phyloP scores from a whole-genome alignment of 35 echinoderm and acorn worm species.

The Apostichopus californicus region DNA sequence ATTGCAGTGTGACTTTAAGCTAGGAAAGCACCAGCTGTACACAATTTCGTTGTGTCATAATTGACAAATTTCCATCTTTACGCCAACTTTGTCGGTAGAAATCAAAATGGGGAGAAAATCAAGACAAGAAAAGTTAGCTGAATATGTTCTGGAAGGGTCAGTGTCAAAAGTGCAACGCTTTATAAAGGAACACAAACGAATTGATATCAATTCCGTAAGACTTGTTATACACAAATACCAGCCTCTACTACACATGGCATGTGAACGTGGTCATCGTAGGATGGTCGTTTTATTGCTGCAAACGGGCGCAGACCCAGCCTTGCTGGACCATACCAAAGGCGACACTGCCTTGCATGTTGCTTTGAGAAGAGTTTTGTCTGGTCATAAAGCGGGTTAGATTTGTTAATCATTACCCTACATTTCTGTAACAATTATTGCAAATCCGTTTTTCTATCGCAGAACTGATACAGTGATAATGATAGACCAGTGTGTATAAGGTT shows the following conservation, averaged over 20 bases:
- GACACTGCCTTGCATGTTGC: slow-evolving; percentile 45
- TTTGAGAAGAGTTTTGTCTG: slow-evolving; percentile 19
- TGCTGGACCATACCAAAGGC: slow-evolving; percentile 20
- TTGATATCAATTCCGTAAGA: slow-evolving; percentile 43
- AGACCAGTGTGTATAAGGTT: no score
- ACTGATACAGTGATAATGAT: no score
- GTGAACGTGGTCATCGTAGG: slow-evolving; percentile 41
- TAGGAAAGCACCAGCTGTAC: no score
- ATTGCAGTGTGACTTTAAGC: no score
- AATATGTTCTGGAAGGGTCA: slow-evolving; percentile 41
- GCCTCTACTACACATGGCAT: no score
- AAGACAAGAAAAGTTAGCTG: slow-evolving; percentile 45
- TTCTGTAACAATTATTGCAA: no score
- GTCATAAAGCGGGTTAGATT: slow-evolving; percentile 7
- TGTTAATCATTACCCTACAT: not conserved
- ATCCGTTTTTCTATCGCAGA: no score
- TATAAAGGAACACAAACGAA: slow-evolving; percentile 40
- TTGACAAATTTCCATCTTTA: no score
- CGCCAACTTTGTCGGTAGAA: not conserved
- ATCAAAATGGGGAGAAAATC: slow-evolving; percentile 30
- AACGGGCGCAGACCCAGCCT: slow-evolving; percentile 32
- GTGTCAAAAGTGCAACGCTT: slow-evolving; percentile 45
- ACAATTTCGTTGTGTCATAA: no score
- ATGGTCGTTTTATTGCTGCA: slow-evolving; percentile 22
- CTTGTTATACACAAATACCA: slow-evolving; percentile 53